Conservation (phyloP, 2,888 invertebrate species). For the Acholoe squamosa region DNA sequence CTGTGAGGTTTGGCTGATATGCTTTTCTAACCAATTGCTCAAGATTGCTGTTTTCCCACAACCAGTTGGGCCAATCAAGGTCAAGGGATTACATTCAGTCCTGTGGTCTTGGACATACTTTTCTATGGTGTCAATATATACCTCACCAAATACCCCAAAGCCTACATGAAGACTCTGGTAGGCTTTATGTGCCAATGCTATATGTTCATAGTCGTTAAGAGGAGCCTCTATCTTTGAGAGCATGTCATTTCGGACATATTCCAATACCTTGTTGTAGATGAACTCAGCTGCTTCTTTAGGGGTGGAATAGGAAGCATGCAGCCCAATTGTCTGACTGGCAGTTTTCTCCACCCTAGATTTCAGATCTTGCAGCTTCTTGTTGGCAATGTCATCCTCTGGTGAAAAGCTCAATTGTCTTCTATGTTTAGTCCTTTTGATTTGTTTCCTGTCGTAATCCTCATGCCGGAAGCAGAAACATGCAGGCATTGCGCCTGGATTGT, state of each 20-base stretch:
- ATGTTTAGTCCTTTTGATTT: background rate
- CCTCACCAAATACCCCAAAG: background rate
- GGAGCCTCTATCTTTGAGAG: background rate
- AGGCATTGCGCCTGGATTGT: constrained; percentile 77
- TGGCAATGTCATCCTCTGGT: background rate
- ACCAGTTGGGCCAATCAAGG: background rate
- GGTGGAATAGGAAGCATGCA: background rate
- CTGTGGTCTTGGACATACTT: background rate
- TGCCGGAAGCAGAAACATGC: constrained; percentile 78
- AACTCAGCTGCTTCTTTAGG: background rate
- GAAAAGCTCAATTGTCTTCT: background rate
- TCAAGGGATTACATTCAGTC: background rate
- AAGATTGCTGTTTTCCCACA: background rate
- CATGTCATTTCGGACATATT: background rate
- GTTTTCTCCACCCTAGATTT: background rate
- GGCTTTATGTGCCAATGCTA: background rate
- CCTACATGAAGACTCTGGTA: background rate
- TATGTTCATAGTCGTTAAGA: background rate
- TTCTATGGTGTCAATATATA: background rate
- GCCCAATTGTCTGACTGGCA: background rate
- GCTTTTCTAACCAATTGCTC: background rate
- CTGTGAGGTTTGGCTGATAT: background rate
- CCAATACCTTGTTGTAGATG: background rate
- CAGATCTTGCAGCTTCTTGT: background rate
- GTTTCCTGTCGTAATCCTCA: constrained; percentile 71